phyloP scores from a whole-genome alignment of 2,888 invertebrate genomes.

The Barypeithes pellucidus region DNA sequence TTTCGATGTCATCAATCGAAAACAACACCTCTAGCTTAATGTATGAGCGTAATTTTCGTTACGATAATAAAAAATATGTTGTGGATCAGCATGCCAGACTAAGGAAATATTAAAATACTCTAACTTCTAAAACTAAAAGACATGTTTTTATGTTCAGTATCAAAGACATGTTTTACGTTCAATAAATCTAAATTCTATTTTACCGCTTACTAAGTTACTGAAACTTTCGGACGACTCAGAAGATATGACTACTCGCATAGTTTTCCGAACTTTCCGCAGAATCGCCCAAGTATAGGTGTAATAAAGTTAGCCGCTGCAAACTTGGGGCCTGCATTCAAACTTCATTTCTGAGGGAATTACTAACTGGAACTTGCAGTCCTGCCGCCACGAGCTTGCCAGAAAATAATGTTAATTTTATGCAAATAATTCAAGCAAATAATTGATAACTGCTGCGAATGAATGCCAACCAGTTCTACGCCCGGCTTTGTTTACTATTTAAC shows the following conservation, averaged over 20 bases:
- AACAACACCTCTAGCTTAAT: too few species aligned
- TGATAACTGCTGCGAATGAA: constrained; percentile 50
- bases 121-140: too few species aligned
- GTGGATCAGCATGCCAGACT: too few species aligned
- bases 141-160: not conserved
- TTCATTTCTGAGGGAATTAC: constrained; percentile 44
- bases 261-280: constrained; percentile 34
- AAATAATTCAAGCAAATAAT: constrained; percentile 54
- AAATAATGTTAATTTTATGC: constrained; percentile 55
- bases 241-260: constrained; percentile 26
- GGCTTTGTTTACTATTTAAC: constrained; percentile 43
- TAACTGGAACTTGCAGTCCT: constrained; percentile 43
- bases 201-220: not conserved
- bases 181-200: constrained; percentile 12
- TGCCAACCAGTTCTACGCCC: constrained; percentile 42
- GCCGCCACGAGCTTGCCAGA: constrained; percentile 43
- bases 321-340: constrained; percentile 44
- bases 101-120: too few species aligned
- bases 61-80: too few species aligned
- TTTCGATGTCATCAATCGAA: too few species aligned
- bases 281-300: constrained; percentile 45
- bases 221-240: constrained; percentile 22
- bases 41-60: too few species aligned
- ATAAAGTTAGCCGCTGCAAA: constrained; percentile 48
- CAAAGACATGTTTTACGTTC: not conserved